phyloP scores from a whole-genome alignment of 2,888 invertebrate species.

The Drosophila infuscata region DNA sequence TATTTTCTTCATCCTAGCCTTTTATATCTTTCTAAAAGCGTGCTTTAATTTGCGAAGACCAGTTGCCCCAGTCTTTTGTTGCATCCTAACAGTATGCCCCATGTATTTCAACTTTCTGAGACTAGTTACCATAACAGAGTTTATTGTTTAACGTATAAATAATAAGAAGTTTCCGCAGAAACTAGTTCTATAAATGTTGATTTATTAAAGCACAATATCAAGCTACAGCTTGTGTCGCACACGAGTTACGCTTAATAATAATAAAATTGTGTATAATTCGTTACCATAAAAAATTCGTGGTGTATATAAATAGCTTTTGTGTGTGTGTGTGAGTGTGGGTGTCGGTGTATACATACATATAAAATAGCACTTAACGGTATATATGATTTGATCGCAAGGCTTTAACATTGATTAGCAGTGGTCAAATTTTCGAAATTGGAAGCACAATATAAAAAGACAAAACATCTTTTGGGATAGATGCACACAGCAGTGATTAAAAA shows the following conservation, averaged over 20 bases:
- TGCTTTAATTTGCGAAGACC: background rate
- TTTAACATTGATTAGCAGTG: constrained; percentile 36
- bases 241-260: constrained; percentile 53
- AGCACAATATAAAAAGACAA: constrained; percentile 59
- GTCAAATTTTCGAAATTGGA: constrained; percentile 53
- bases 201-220: constrained; percentile 72
- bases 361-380: constrained; percentile 54
- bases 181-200: constrained; percentile 28
- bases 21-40: background rate
- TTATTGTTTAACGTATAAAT: background rate
- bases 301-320: constrained; percentile 62
- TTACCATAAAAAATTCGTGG: constrained; percentile 72
- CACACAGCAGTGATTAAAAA: constrained; percentile 38
- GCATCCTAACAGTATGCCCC: background rate
- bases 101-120: background rate
- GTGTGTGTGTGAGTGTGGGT: constrained; percentile 9
- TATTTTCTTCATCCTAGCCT: background rate
- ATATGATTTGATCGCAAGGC: constrained; percentile 38
- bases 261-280: constrained; percentile 56
- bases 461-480: constrained; percentile 21
- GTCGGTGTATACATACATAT: constrained; percentile 27
- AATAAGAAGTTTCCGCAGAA: background rate
- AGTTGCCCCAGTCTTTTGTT: background rate
- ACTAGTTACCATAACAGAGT: background rate
- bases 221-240: constrained; percentile 68